Conservation (phyloP, 2,113 vertebrate species). For the Phylloscopus whistleri region DNA sequence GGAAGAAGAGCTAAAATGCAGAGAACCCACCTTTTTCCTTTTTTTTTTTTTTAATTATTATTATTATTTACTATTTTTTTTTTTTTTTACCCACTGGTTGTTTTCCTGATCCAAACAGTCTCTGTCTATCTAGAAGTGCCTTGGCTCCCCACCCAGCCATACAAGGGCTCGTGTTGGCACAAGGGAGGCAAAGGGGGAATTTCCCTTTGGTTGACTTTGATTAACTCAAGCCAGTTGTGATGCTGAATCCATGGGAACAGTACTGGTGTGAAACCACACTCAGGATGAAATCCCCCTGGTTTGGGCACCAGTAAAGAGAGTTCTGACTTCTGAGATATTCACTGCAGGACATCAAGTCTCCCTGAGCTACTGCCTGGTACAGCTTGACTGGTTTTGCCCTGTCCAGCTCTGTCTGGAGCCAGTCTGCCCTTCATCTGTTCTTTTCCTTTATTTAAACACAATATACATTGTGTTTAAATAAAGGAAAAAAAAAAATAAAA, state of each 20-base stretch:
- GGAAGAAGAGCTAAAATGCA: not conserved
- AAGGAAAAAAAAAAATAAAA: too few relatives aligned
- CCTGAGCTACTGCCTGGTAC: not conserved
- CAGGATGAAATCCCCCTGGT: not conserved
- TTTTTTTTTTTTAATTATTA: not conserved
- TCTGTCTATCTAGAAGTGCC: not conserved
- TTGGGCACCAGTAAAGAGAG: not conserved
- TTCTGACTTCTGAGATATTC: not conserved
- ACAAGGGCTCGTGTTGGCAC: not conserved
- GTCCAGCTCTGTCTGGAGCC: not conserved
- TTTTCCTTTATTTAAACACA: too few relatives aligned
- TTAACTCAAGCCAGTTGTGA: not conserved
- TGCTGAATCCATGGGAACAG: rapidly evolving
- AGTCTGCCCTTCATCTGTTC: not conserved
- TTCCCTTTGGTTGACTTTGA: not conserved
- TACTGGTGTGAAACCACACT: not conserved
- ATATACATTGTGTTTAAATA: not conserved
- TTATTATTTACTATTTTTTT: too few relatives aligned
- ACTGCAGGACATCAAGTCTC: rapidly evolving
- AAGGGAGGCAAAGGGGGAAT: not conserved
- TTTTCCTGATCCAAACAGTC: not conserved
- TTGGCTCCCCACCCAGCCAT: not conserved
- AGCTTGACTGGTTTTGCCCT: rapidly evolving
- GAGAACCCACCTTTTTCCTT: not conserved
- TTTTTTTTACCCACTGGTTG: rapidly evolving